Evolutionary conservation across 2,888 invertebrate species (phyloP), one percentile per base, ranked within the genome.

Genomic region (Stenichneumon culpator): DNA sequence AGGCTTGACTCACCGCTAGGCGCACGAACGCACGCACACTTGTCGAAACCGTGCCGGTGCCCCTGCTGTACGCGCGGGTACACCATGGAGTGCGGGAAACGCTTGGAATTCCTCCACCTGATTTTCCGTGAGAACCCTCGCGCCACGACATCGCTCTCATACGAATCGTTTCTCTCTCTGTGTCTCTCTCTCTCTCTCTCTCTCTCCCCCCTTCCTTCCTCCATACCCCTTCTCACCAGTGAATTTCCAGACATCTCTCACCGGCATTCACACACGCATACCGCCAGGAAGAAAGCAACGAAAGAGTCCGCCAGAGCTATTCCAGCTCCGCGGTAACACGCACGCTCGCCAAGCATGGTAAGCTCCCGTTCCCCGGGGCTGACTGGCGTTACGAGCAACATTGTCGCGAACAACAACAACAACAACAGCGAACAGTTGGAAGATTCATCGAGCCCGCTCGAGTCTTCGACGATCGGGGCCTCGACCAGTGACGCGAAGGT

Each of bases 351-450:
- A 89, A 92, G 91, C 89, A 93, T 93, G 93, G 93, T 93, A 87
- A 93, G 93, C 91, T 92, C 92, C 86, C 91, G 92, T 79, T 90
- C 90, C 25, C 84, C 90, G 79, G 90, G 89, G 79, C 88, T 89
- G 85, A 90, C 88, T 86, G 86, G 87, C 87, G 88, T 88, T 74
- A 79, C 72, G 68, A 81, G 83, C 47, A 80, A 70, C 85, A 80
- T 74, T 14, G 75, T 84, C 81, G 87, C 82, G 77, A 75, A 83
- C 60, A 78, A 78, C 72, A 80, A 65, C n/a, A 32, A 72, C 60
- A 50, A 52, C 60, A 50, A 52, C 54, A 25, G 57, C 19, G 63
- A 54, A 39, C 16, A 57, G 36, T 67, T 14, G 39, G 39, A 39
- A 22, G 65, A 28, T 65, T 75, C 63, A 28, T 36, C 65, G 32